phyloP scores from a whole-genome alignment of 2,888 invertebrate genomes.

The Leptinotarsa tumamoca region DNA sequence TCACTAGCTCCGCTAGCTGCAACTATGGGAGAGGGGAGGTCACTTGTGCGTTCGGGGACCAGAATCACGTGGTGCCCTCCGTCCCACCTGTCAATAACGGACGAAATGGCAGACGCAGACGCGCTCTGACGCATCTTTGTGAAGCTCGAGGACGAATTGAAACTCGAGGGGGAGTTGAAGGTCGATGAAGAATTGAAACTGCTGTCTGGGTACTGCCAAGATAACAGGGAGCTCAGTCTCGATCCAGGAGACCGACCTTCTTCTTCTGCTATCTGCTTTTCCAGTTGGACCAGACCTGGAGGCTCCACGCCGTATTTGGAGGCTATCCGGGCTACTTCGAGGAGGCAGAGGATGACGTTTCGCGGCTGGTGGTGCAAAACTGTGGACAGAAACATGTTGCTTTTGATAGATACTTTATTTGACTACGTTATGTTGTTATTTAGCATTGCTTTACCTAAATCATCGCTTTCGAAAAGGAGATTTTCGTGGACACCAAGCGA shows the following conservation, averaged over 20 bases:
- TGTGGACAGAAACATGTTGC: slow-evolving; percentile 55
- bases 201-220: slow-evolving; percentile 74
- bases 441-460: slow-evolving; percentile 74
- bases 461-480: slow-evolving; percentile 89
- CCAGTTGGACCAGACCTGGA: slow-evolving; percentile 83
- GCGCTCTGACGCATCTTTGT: slow-evolving; percentile 70
- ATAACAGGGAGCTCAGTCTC: slow-evolving; percentile 72
- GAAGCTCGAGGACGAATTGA: slow-evolving; percentile 22
- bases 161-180: slow-evolving; percentile 8
- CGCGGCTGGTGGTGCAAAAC: slow-evolving; percentile 87
- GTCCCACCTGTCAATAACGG: slow-evolving; percentile 58
- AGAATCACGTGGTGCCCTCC: slow-evolving; percentile 59
- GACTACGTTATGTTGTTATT: no score
- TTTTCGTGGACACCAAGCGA: slow-evolving; percentile 89
- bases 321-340: slow-evolving; percentile 87
- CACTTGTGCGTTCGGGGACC: slow-evolving; percentile 49
- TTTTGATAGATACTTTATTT: no score
- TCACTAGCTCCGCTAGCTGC: slow-evolving; percentile 68
- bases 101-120: slow-evolving; percentile 64
- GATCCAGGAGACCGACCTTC: slow-evolving; percentile 78
- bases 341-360: slow-evolving; percentile 85
- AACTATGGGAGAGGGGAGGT: slow-evolving; percentile 45
- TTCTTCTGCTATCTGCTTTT: slow-evolving; percentile 87
- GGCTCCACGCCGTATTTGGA: slow-evolving; percentile 84
- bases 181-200: slow-evolving; percentile 15